Conservation (phyloP, 37 sponge, comb jelly and placozoan species). For the Aphrocallistes beatrix region DNA sequence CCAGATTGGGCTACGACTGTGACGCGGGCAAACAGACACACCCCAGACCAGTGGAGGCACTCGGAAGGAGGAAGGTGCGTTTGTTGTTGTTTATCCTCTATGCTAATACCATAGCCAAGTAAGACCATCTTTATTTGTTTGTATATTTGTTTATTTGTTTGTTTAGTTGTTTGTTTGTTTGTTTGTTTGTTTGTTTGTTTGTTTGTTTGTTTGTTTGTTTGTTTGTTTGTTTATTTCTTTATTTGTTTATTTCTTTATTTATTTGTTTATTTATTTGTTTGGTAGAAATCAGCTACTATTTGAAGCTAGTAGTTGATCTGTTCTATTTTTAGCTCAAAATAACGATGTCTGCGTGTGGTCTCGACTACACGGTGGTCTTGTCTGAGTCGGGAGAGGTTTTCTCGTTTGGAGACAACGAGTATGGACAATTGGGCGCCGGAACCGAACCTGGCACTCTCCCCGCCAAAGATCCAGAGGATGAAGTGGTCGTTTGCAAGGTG, state of each 20-base stretch:
- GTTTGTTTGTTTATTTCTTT: too few species aligned
- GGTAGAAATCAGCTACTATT: too few species aligned
- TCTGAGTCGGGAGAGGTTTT: not conserved
- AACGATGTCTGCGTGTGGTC: not conserved
- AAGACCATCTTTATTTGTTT: too few species aligned
- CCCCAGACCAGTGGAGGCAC: conserved; percentile 37
- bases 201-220: too few species aligned
- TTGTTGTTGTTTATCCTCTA: not conserved
- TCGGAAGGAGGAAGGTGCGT: conserved; percentile 20
- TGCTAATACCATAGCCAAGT: too few species aligned
- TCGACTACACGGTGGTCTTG: not conserved
- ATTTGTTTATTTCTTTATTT: too few species aligned
- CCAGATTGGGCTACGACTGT: conserved; percentile 38
- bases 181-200: too few species aligned
- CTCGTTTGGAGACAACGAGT: conserved; percentile 48
- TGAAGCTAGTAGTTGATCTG: too few species aligned
- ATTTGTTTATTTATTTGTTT: too few species aligned
- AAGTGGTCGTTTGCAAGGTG: not conserved
- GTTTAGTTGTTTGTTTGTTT: too few species aligned
- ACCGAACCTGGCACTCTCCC: not conserved
- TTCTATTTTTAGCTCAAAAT: not conserved
- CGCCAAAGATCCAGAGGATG: not conserved
- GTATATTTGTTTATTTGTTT: too few species aligned
- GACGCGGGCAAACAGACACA: conserved; percentile 36
- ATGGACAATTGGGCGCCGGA: conserved; percentile 66